These are phyloP conservation scores for Hydractinia echinata DNA, from an alignment of 30 jellyfish, hydroid and myxozoan species.

Conservation along the genomic window DNA sequence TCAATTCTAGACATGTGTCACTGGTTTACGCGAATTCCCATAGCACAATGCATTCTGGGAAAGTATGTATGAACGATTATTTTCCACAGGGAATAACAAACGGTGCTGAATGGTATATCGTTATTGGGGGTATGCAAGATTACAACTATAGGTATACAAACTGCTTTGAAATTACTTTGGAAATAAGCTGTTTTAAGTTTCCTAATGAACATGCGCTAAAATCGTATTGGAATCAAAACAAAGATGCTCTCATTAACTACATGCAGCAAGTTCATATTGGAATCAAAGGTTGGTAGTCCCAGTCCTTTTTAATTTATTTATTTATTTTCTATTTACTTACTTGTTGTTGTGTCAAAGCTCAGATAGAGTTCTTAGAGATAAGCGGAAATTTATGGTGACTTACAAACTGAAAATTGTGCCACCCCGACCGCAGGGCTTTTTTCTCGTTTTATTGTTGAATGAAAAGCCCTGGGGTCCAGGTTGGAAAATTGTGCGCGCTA, in stretches of 20 bases:
- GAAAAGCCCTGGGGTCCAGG: too few species aligned
- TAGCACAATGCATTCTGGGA: slow-evolving; percentile 69
- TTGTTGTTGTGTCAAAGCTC: too few species aligned
- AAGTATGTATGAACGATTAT: slow-evolving; percentile 49
- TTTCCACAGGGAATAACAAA: slow-evolving; percentile 91
- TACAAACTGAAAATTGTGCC: too few species aligned
- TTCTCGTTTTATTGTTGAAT: too few species aligned
- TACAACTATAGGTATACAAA: slow-evolving; percentile 82
- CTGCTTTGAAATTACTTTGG: slow-evolving; percentile 90
- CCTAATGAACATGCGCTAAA: slow-evolving; percentile 35
- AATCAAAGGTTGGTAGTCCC: slow-evolving; percentile 42
- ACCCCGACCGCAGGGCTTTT: too few species aligned
- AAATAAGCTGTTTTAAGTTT: slow-evolving; percentile 78
- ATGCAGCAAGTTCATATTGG: slow-evolving; percentile 81
- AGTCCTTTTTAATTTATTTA: too few species aligned
- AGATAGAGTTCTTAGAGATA: too few species aligned
- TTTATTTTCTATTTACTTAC: too few species aligned
- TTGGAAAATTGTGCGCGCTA: too few species aligned
- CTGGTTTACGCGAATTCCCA: slow-evolving; percentile 62
- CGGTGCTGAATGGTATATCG: slow-evolving; percentile 89
- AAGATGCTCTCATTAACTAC: slow-evolving; percentile 57
- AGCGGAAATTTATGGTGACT: too few species aligned
- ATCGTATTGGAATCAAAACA: slow-evolving; percentile 60
- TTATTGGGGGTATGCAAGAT: slow-evolving; percentile 98
- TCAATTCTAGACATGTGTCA: slow-evolving; percentile 51